Percentiles rank a stretch among this genome's conserved stretches.
phyloP scores from a whole-genome alignment of 1,140 invertebrate species.

The Euwallacea fornicatus region DNA sequence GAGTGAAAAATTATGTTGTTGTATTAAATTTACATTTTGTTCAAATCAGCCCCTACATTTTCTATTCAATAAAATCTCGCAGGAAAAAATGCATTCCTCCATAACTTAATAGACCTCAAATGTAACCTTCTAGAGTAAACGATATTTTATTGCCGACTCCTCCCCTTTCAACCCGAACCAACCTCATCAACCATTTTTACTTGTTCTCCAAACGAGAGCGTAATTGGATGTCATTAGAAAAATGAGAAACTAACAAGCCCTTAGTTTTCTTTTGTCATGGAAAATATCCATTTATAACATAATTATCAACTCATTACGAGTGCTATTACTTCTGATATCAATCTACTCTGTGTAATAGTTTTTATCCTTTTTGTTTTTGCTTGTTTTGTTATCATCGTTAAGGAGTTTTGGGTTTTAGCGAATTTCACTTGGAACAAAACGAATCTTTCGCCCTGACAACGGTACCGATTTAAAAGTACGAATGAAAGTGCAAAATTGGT shows the following conservation, averaged over 20 bases:
- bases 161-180: not conserved
- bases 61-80: too few relatives aligned
- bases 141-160: not conserved
- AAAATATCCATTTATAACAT: slow-evolving; percentile 43
- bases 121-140: too few relatives aligned
- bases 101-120: too few relatives aligned
- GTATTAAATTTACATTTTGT: too few relatives aligned
- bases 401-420: slow-evolving; percentile 1
- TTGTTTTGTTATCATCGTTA: slow-evolving; percentile 15
- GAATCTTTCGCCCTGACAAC: not conserved
- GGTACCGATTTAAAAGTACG: too few relatives aligned
- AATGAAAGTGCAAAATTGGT: too few relatives aligned
- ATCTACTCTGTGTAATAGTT: slow-evolving; percentile 31
- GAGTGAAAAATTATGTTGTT: too few relatives aligned
- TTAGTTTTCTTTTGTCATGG: slow-evolving; percentile 41
- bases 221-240: slow-evolving; percentile 39
- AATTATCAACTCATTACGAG: slow-evolving; percentile 42
- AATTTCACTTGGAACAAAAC: not conserved
- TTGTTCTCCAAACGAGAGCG: slow-evolving; percentile 28
- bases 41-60: too few relatives aligned
- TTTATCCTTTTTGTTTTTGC: slow-evolving; percentile 28
- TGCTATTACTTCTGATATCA: slow-evolving; percentile 27
- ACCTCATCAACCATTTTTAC: slow-evolving; percentile 7
- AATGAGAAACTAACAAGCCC: slow-evolving; percentile 41
- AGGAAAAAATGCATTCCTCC: too few relatives aligned